Conservation (phyloP, 1,140 invertebrate species). For the Thalassaphorura encarpata region DNA sequence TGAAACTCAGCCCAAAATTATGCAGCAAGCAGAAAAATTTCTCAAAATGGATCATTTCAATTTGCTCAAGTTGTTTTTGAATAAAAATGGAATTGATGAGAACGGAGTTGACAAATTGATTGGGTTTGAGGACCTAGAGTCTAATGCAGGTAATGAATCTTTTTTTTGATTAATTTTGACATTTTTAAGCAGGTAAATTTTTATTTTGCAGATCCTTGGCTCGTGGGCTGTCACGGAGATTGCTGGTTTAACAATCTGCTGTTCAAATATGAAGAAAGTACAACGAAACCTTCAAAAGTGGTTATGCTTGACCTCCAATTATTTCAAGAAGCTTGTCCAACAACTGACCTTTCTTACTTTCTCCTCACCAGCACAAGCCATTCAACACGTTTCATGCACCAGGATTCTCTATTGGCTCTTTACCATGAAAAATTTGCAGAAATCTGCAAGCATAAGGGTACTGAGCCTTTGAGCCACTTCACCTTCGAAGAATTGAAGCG, state of each 20-base stretch:
- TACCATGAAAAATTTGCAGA: slow-evolving; percentile 44
- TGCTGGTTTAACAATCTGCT: too few relatives aligned
- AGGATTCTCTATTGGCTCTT: slow-evolving; percentile 41
- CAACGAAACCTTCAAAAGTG: slow-evolving; percentile 36
- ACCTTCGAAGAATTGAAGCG: too few relatives aligned
- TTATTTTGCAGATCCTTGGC: too few relatives aligned
- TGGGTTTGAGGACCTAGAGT: background rate
- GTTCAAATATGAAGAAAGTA: too few relatives aligned
- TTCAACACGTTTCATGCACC: slow-evolving; percentile 40
- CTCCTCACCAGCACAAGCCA: slow-evolving; percentile 46
- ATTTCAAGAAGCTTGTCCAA: slow-evolving; percentile 46
- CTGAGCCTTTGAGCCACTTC: too few relatives aligned
- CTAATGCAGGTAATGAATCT: too few relatives aligned
- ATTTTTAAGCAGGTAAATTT: too few relatives aligned
- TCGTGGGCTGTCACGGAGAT: too few relatives aligned
- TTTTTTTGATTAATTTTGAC: too few relatives aligned
- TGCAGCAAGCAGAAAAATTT: background rate
- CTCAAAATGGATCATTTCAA: background rate
- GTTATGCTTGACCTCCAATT: slow-evolving; percentile 49
- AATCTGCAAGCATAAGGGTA: slow-evolving; percentile 1
- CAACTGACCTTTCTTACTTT: slow-evolving; percentile 48
- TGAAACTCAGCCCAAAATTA: background rate
- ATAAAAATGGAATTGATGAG: slow-evolving; percentile 8
- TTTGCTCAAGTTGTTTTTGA: too few relatives aligned
- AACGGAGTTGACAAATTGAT: background rate